These are phyloP conservation scores for Acleris literana DNA, from an alignment of 2,888 invertebrate genomes.

Conservation along the genomic window DNA sequence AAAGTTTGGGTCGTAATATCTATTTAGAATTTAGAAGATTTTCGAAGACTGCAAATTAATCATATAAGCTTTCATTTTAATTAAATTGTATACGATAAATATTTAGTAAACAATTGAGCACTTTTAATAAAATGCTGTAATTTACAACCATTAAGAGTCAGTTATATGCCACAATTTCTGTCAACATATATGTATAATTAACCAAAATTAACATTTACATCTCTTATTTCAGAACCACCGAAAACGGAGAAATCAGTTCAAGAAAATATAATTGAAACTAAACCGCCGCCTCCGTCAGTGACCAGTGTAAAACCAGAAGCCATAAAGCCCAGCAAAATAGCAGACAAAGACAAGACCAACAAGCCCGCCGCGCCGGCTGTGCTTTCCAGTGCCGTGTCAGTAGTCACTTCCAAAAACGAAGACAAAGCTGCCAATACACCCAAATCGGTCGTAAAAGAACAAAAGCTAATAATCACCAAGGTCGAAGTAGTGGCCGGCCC, in stretches of 20 bases:
- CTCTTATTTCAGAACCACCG: slow-evolving; percentile 68
- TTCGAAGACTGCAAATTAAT: too few relatives aligned
- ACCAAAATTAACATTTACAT: slow-evolving; percentile 30
- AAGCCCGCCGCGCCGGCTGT: slow-evolving; percentile 64
- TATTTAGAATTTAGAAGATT: too few relatives aligned
- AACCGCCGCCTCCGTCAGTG: slow-evolving; percentile 70
- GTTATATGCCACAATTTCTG: too few relatives aligned
- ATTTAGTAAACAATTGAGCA: too few relatives aligned
- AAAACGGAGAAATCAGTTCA: slow-evolving; percentile 71
- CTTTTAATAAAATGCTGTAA: too few relatives aligned
- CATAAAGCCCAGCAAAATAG: slow-evolving; percentile 75
- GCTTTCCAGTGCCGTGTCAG: slow-evolving; percentile 70
- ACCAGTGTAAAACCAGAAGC: slow-evolving; percentile 70
- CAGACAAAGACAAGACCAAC: slow-evolving; percentile 68
- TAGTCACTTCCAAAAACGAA: slow-evolving; percentile 76
- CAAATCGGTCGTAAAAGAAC: slow-evolving; percentile 75
- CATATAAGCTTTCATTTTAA: too few relatives aligned
- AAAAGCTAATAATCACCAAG: slow-evolving; percentile 77
- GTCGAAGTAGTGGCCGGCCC: slow-evolving; percentile 83
- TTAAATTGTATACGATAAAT: too few relatives aligned
- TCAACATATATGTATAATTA: background rate
- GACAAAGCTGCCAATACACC: slow-evolving; percentile 67
- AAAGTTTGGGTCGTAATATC: too few relatives aligned
- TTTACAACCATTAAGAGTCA: too few relatives aligned
- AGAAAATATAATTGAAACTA: slow-evolving; percentile 78